phyloP scores from a whole-genome alignment of 2,888 invertebrate genomes.

The Glyphotaelius pellucidus region DNA sequence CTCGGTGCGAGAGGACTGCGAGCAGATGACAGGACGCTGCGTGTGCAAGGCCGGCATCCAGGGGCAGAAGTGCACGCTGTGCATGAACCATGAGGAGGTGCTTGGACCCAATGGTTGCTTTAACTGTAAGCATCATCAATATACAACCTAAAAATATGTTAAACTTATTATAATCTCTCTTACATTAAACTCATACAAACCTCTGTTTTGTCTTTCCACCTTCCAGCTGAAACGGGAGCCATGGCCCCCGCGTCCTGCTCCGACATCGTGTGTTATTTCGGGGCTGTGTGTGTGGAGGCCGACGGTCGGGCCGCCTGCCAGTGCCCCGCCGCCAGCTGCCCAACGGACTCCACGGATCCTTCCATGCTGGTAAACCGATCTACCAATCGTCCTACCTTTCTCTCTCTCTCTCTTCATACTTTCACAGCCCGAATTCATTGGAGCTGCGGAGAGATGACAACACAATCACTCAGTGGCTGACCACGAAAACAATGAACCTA shows the following conservation, averaged over 20 bases:
- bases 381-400: neutral
- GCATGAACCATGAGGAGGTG: slow-evolving; percentile 86
- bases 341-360: slow-evolving; percentile 68
- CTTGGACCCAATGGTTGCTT: slow-evolving; percentile 84
- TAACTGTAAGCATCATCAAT: slow-evolving; percentile 70
- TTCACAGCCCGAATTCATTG: too few relatives aligned
- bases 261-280: slow-evolving; percentile 89
- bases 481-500: too few relatives aligned
- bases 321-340: slow-evolving; percentile 80
- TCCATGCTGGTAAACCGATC: slow-evolving; percentile 74
- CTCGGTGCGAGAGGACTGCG: slow-evolving; percentile 92
- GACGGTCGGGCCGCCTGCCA: slow-evolving; percentile 86
- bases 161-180: neutral
- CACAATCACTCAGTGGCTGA: neutral
- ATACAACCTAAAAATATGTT: neutral
- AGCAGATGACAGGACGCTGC: slow-evolving; percentile 94
- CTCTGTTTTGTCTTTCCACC: neutral
- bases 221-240: slow-evolving; percentile 81
- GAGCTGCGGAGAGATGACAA: too few relatives aligned
- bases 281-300: slow-evolving; percentile 87
- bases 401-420: neutral
- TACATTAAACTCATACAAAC: neutral
- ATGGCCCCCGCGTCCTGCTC: slow-evolving; percentile 82
- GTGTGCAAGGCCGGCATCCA: slow-evolving; percentile 90
- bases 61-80: slow-evolving; percentile 92